Conservation (phyloP, 2,113 vertebrate species). For the Rhizomys pruinosus region DNA sequence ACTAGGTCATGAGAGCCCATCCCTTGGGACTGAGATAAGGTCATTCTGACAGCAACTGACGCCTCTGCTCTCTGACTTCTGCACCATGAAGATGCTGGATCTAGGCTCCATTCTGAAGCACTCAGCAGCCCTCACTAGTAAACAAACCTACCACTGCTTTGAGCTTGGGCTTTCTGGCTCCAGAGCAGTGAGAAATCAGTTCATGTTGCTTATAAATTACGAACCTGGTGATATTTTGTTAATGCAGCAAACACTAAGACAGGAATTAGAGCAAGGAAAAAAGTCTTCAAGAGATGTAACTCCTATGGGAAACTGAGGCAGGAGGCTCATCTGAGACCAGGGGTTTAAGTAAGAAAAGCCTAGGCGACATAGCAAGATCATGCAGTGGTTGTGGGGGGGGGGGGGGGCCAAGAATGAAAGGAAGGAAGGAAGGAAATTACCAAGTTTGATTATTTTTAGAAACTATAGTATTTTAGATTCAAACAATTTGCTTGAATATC, state of each 20-base stretch:
- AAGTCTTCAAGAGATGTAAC: not conserved
- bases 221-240: not conserved
- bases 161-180: not conserved
- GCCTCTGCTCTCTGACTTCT: not conserved
- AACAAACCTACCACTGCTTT: not conserved
- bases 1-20: not conserved
- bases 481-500: not conserved
- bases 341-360: not conserved
- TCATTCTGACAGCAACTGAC: not conserved
- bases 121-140: not conserved
- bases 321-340: not conserved
- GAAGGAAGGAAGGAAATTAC: too few species aligned
- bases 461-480: not conserved
- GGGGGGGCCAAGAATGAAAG: not conserved
- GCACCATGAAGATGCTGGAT: too few species aligned
- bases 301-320: not conserved
- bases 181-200: not conserved
- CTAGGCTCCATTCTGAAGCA: not conserved
- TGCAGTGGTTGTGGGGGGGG: not conserved
- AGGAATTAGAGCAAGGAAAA: not conserved
- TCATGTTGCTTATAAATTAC: not conserved
- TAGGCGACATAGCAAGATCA: not conserved
- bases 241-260: not conserved
- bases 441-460: constrained; percentile 3
- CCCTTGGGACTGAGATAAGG: not conserved